Evolutionary conservation across 2,888 invertebrate species (phyloP).

Genomic region (Patella ulyssiponensis): DNA sequence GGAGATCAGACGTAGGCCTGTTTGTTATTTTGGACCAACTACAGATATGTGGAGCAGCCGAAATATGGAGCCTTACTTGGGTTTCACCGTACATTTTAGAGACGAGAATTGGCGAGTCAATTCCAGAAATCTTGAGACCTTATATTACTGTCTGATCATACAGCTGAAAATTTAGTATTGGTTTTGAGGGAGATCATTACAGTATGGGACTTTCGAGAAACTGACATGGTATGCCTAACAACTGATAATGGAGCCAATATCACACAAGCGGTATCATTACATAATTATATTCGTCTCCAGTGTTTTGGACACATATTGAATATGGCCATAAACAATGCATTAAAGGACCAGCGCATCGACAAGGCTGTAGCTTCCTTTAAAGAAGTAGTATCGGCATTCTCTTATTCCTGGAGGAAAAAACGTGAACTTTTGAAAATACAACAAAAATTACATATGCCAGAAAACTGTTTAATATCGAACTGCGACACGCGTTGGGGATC

Average conservation of each 20-base stretch:
- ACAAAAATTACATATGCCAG: neutral
- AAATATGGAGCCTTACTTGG: neutral
- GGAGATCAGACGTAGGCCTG: neutral
- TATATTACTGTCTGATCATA: neutral
- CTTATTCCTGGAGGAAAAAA: neutral
- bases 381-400: neutral
- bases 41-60: slow-evolving; percentile 4
- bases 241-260: neutral
- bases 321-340: neutral
- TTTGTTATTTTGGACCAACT: neutral
- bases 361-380: neutral
- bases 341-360: neutral
- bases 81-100: neutral
- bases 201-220: neutral
- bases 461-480: neutral
- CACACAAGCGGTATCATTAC: neutral
- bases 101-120: neutral
- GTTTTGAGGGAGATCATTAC: neutral
- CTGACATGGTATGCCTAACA: slow-evolving; percentile 1
- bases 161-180: neutral
- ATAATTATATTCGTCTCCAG: neutral
- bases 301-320: neutral
- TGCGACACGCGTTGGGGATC: neutral
- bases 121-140: neutral
- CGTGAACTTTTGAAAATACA: neutral